Evolutionary conservation across 1,140 invertebrate genomes (phyloP).

Genomic region (Lerema accius): DNA sequence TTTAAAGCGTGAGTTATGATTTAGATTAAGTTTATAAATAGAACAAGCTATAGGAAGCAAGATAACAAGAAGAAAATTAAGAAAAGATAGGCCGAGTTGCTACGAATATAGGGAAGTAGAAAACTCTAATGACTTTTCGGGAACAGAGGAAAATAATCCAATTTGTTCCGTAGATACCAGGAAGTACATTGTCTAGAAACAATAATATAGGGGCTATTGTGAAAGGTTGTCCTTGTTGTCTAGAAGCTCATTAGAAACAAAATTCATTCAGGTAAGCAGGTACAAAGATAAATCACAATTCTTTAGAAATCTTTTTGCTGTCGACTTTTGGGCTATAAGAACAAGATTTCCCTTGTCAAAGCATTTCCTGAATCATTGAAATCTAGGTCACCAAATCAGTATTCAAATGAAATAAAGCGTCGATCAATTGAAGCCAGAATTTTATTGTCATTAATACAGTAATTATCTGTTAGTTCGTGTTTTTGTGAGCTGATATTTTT

Average conservation of each 20-base stretch:
- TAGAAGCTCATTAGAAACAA: conserved; percentile 1
- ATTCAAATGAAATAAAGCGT: conserved; percentile 1
- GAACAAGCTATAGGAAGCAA: too few relatives aligned
- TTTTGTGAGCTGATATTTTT: neutral
- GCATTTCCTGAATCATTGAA: conserved; percentile 21
- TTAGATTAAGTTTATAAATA: too few relatives aligned
- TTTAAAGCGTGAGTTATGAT: too few relatives aligned
- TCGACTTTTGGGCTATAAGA: conserved; percentile 15
- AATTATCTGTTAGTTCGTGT: neutral
- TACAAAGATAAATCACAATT: conserved; percentile 18
- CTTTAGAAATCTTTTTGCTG: conserved; percentile 14
- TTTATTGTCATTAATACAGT: neutral
- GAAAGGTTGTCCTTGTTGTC: neutral
- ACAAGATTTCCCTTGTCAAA: conserved; percentile 12
- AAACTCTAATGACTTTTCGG: too few relatives aligned
- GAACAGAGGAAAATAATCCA: too few relatives aligned
- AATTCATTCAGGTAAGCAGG: conserved; percentile 1
- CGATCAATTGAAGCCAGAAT: conserved; percentile 5
- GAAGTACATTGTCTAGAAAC: neutral
- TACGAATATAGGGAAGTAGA: too few relatives aligned
- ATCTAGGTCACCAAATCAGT: conserved; percentile 11
- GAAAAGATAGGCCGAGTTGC: too few relatives aligned
- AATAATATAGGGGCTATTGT: conserved; percentile 1
- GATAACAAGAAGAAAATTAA: too few relatives aligned
- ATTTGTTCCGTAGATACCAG: too few relatives aligned